Percentiles rank a stretch among this genome's conserved stretches.
phyloP scores from a whole-genome alignment of 2,888 invertebrate genomes.

The Tinea semifulvella region DNA sequence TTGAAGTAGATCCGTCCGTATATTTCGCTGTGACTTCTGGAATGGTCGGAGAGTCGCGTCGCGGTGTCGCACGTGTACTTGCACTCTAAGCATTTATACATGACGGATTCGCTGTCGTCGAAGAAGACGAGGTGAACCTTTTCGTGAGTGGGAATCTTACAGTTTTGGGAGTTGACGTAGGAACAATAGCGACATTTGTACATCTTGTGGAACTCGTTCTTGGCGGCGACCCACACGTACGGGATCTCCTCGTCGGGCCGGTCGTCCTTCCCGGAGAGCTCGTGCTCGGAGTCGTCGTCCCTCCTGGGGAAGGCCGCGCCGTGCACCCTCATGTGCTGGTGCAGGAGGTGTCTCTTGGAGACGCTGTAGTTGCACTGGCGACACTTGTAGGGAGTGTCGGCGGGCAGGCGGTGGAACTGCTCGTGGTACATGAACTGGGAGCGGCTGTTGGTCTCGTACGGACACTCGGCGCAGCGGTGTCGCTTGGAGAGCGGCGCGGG shows the following conservation, averaged over 20 bases:
- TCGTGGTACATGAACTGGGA: constrained; percentile 88
- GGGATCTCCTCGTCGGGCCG: constrained; percentile 70
- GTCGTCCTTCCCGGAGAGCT: constrained; percentile 30
- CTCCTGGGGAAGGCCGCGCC: constrained; percentile 60
- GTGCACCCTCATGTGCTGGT: constrained; percentile 84
- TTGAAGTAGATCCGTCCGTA: constrained; percentile 77
- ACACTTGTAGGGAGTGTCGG: constrained; percentile 82
- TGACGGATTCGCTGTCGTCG: constrained; percentile 61
- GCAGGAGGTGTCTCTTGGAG: constrained; percentile 80
- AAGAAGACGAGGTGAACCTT: constrained; percentile 72
- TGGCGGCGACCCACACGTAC: constrained; percentile 78
- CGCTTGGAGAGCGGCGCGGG: constrained; percentile 63
- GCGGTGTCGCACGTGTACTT: constrained; percentile 81
- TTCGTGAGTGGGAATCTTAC: constrained; percentile 85
- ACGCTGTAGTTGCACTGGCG: constrained; percentile 84
- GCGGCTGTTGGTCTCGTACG: constrained; percentile 86
- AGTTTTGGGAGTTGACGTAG: constrained; percentile 81
- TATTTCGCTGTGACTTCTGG: constrained; percentile 77
- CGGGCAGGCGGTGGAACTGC: constrained; percentile 78
- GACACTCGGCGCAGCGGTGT: constrained; percentile 82
- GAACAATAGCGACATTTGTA: constrained; percentile 87
- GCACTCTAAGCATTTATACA: constrained; percentile 78
- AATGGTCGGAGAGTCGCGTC: constrained; percentile 74
- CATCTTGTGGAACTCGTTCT: constrained; percentile 80
- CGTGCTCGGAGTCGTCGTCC: constrained; percentile 52